Base-by-base conservation (phyloP, 2,888 invertebrate genomes). In the Andrena dorsata region DNA sequence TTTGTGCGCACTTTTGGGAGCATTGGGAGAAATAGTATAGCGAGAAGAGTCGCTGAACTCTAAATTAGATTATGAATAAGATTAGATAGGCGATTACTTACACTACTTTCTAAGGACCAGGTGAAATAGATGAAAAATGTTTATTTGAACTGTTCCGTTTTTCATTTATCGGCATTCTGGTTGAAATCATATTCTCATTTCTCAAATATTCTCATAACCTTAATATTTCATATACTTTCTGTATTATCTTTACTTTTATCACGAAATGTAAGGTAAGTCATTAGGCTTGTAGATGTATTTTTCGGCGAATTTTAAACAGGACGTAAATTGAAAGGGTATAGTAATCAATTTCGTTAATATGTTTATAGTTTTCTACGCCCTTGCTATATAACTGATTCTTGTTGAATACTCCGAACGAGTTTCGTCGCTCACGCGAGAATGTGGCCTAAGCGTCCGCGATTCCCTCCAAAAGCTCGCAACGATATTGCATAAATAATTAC, bases 401-500 rank as follows among this genome's bases (percentile, higher is more conserved):
- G 26, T 5, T 10, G 26, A 23, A 26, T 26, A 56, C 56, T 26
- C 26, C 56, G 13, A 41, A 56, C 56, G 56, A 8, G 10, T 20
- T 56, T 10, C 23, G 56, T 26, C 56, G 56, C 56, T 20, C 23
- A 56, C 10, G 56, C 23, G 26, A 56, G 10, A 56, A 56, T 26
- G 23, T 13, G 26, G 56, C 56, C 56, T 56, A 56, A 56, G 26
- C 23, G 56, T 56, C 8, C 56, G 23, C 20, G 23, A 56, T 56
- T 56, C 56, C 23, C 56, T 56, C 2, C 23, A 8, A 69, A 69
- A 56, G 8, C 35, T 26, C 16, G 56, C n/a, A 56, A 56, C 26
- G 56, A 35, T 32, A 26, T 26, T 26, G 69, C 28, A n/a, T 13
- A 70, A 53, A 53, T 53, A 68, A 68, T 16, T 53, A 20, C 20